Evolutionary conservation across 2,113 vertebrate species (phyloP), one percentile per base, ranked within the genome.

Genomic region (Ifrita kowaldi): DNA sequence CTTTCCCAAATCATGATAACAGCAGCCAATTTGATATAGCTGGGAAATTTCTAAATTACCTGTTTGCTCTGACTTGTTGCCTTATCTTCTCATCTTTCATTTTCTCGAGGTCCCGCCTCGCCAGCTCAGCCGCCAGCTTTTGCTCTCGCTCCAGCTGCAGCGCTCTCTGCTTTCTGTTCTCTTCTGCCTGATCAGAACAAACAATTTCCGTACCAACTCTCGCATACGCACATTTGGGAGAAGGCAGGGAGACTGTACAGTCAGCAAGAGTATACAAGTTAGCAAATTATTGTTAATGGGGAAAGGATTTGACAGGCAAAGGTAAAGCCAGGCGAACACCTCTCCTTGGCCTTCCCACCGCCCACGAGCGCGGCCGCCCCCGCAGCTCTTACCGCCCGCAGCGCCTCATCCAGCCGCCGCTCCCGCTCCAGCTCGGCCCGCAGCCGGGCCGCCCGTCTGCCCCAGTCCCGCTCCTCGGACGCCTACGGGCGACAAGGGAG

Each of bases 51-150:
- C 7, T 11, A 69, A 6, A 33, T 41, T 97, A 99, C 99, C 99
- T 99, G 98, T 99, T 99, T 82, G 98, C 98, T 97, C 97, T 98
- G 19, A 99, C 96, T 95, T 98, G 97, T 81, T 99, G 99, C 94
- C 99, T 98, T 97, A 99, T 98, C 96, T 99, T 99, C 41, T 99
- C 98, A 11, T 99, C 98, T 77, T 94, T 98, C 5, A 98, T 96
- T 35, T 97, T 97, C 57, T 99, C 98, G 4, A 90, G 86, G 67
- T 97, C 97, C 86, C 99, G 95, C 84, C 98, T 98, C 10, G 98
- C 98, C 95, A 99, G 81, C 89, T 99, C 99, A 7, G 94, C 91
- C 9, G 99, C 98, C 96, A 99, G 95, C 75, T 97, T 98, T 89
- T 99, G 98, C 79, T 99, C 99, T 76, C 98, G 99, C 93, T 98